Percentiles rank a stretch among this genome's conserved stretches.
Evolutionary conservation across 2,113 vertebrate genomes (phyloP).

Genomic region (Albula goreensis): DNA sequence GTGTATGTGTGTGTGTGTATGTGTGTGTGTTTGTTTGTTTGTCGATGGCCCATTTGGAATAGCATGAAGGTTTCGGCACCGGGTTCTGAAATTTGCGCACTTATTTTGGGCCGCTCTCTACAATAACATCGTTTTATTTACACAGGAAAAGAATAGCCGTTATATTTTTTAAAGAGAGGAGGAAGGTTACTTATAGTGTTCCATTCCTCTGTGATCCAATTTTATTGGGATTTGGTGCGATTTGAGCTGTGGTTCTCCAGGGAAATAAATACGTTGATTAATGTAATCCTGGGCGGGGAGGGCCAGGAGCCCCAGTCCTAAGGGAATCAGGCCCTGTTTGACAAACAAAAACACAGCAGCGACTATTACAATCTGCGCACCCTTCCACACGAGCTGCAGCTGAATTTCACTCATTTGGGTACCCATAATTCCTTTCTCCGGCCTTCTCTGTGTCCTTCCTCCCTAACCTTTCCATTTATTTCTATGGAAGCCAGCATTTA

Average conservation of each 20-base stretch:
- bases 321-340: slow-evolving; percentile 83
- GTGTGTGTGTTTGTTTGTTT: background rate
- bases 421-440: background rate
- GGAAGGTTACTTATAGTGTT: slow-evolving; percentile 69
- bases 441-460: background rate
- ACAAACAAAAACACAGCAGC: slow-evolving; percentile 93
- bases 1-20: background rate
- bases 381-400: too few species aligned
- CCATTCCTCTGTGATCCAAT: slow-evolving; percentile 79
- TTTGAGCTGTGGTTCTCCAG: slow-evolving; percentile 77
- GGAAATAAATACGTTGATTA: slow-evolving; percentile 90
- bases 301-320: slow-evolving; percentile 80
- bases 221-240: slow-evolving; percentile 88
- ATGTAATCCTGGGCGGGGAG: slow-evolving; percentile 82
- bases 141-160: background rate
- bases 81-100: background rate
- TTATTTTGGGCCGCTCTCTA: background rate
- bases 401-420: slow-evolving; percentile 57
- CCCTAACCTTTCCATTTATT: background rate
- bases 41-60: background rate
- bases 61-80: background rate
- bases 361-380: slow-evolving; percentile 69
- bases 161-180: slow-evolving; percentile 35
- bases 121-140: background rate
- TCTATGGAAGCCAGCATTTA: background rate